Evolutionary conservation across 2,797 vertebrate genomes (phyloP).

Genomic region (Neostethus bicornis): DNA sequence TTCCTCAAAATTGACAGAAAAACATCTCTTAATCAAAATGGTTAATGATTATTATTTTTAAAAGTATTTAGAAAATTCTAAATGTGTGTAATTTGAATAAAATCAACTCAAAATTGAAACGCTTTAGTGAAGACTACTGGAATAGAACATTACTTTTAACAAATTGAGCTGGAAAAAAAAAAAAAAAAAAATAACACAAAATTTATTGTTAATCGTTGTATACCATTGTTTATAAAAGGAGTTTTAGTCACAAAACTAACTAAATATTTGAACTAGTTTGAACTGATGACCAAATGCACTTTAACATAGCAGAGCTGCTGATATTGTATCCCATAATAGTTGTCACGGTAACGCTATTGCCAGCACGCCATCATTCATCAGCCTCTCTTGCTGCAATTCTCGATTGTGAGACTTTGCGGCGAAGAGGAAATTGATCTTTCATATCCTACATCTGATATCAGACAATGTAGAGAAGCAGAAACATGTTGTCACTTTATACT

Average conservation of each 20-base stretch:
- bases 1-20: neutral
- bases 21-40: neutral
- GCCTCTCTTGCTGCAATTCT: conserved; percentile 20
- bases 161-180: too few species aligned
- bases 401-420: conserved; percentile 32
- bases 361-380: conserved; percentile 35
- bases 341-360: conserved; percentile 43
- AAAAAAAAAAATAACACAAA: too few species aligned
- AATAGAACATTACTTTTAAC: too few species aligned
- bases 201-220: neutral
- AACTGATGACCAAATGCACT: conserved; percentile 39
- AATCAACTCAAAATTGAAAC: too few species aligned
- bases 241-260: conserved; percentile 1
- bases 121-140: too few species aligned
- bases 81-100: too few species aligned
- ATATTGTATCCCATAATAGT: conserved; percentile 41
- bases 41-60: neutral
- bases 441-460: conserved; percentile 26
- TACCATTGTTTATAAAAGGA: neutral
- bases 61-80: too few species aligned
- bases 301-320: conserved; percentile 38
- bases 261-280: conserved; percentile 10
- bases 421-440: conserved; percentile 44
- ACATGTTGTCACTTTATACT: conserved; percentile 19
- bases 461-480: conserved; percentile 22